phyloP scores from a whole-genome alignment of 1,140 invertebrate genomes.

The Contarinia nasturtii region DNA sequence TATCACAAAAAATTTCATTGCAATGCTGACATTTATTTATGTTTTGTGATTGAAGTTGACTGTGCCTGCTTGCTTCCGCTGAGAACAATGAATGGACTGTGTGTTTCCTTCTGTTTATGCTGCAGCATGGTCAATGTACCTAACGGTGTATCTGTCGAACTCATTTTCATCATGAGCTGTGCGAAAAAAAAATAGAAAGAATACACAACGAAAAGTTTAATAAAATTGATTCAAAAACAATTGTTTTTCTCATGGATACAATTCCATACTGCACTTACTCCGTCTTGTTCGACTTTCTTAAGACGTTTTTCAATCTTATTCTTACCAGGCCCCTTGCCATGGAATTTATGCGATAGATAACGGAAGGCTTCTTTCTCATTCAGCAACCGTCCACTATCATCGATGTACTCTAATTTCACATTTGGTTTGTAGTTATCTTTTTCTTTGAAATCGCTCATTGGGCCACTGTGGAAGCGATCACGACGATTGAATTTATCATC shows the following conservation, averaged over 20 bases:
- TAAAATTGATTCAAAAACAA: not conserved
- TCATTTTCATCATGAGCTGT: conserved; percentile 94
- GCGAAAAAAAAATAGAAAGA: not conserved
- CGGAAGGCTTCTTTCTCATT: conserved; percentile 93
- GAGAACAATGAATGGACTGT: conserved; percentile 85
- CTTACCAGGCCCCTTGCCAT: conserved; percentile 97
- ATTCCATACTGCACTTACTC: conserved; percentile 30
- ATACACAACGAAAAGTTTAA: not conserved
- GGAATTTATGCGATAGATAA: conserved; percentile 92
- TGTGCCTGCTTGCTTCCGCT: conserved; percentile 56
- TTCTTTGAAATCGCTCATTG: conserved; percentile 83
- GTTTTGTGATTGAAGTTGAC: conserved; percentile 19
- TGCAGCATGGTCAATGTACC: conserved; percentile 85
- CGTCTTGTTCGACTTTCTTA: conserved; percentile 88
- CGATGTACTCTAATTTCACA: conserved; percentile 93
- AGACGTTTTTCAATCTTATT: conserved; percentile 95
- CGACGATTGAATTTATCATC: conserved; percentile 64
- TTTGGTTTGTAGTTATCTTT: conserved; percentile 86
- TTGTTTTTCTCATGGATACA: not conserved
- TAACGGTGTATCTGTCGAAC: conserved; percentile 92
- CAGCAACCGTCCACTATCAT: conserved; percentile 77
- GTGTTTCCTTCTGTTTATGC: conserved; percentile 91
- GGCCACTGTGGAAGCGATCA: conserved; percentile 55
- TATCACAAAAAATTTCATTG: not conserved
- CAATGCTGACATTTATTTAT: conserved; percentile 12